phyloP scores from a whole-genome alignment of 2,888 invertebrate genomes.

The Steinernema carpocapsae region DNA sequence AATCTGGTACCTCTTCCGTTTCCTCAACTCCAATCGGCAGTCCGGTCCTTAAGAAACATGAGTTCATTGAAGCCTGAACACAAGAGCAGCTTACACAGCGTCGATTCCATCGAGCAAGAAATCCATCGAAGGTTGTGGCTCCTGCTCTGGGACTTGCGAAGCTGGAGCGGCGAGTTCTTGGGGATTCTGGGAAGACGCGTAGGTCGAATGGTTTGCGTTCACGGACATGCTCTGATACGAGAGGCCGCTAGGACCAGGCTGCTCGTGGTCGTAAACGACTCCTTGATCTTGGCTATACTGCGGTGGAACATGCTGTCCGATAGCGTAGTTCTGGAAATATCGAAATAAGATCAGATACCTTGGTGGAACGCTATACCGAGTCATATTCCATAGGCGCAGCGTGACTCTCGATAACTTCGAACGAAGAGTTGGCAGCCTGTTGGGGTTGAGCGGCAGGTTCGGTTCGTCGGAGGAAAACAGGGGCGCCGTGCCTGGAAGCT shows the following conservation, averaged over 20 bases:
- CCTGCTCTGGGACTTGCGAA: background rate
- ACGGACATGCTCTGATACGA: background rate
- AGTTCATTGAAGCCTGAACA: background rate
- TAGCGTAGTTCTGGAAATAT: background rate
- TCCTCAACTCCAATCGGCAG: constrained; percentile 13
- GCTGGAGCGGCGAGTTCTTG: background rate
- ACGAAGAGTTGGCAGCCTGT: background rate
- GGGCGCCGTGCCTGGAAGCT: background rate
- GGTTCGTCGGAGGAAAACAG: background rate
- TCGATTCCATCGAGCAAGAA: constrained; percentile 26
- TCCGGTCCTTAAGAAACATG: background rate
- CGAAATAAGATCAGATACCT: background rate
- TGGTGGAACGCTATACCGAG: background rate
- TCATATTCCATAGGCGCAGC: constrained; percentile 18
- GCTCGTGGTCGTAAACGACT: background rate
- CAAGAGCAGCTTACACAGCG: constrained; percentile 1
- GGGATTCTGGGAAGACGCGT: background rate
- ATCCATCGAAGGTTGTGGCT: constrained; percentile 22
- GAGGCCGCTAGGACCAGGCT: constrained; percentile 3
- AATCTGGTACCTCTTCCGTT: constrained; percentile 8
- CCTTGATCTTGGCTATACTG: background rate
- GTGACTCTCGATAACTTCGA: background rate
- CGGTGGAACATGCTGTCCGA: background rate
- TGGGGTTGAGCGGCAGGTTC: background rate
- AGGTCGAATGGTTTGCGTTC: no score